phyloP scores from a whole-genome alignment of 2,113 vertebrate species.

The Coreoperca whiteheadi region DNA sequence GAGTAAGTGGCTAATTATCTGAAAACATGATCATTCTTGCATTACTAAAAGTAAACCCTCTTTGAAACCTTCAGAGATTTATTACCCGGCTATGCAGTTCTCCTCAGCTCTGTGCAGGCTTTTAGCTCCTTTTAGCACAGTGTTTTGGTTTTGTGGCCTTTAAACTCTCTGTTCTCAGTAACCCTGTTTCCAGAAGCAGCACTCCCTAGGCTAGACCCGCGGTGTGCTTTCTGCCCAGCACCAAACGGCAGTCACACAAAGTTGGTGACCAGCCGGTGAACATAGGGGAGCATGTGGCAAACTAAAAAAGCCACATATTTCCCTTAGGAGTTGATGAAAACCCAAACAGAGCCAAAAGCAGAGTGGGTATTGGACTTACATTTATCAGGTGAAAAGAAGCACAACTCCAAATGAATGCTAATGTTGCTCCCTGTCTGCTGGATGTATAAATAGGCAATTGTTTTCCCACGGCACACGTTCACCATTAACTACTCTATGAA shows the following conservation, averaged over 20 bases:
- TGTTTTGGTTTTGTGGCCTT: background rate
- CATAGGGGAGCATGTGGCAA: background rate
- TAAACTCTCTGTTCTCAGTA: background rate
- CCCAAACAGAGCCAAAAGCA: background rate
- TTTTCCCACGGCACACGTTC: background rate
- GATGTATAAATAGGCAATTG: background rate
- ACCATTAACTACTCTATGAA: background rate
- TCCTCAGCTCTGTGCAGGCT: no score
- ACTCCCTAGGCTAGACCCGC: no score
- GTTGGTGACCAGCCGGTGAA: background rate
- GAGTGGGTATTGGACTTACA: background rate
- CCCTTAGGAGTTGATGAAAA: background rate
- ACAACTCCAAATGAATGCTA: background rate
- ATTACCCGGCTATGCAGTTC: no score
- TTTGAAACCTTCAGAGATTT: background rate
- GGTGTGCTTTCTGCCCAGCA: background rate
- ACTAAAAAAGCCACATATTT: background rate
- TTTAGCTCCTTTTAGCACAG: background rate
- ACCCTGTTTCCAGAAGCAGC: background rate
- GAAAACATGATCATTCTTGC: no score
- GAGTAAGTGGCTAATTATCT: background rate
- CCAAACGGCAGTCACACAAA: background rate
- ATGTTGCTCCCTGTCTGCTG: background rate
- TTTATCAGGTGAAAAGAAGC: background rate
- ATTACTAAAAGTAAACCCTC: background rate